Conservation (phyloP, 2,888 invertebrate species). For the Ichneumon xanthorius region DNA sequence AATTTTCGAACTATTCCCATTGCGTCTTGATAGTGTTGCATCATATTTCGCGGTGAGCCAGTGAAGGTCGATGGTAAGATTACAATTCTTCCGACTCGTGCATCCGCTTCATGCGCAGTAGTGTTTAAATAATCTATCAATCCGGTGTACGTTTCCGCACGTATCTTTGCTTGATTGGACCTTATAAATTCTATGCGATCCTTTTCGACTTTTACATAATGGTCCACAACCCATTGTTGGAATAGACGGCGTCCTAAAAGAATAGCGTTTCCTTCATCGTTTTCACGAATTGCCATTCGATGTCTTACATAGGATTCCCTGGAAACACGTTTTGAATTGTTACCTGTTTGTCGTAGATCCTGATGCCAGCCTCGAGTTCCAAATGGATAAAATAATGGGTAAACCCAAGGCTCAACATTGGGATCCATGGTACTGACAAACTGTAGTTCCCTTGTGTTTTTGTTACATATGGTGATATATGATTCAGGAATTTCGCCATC, state of each 20-base stretch:
- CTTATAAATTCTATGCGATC: conserved; percentile 7
- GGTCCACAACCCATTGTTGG: conserved; percentile 67
- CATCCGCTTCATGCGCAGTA: conserved; percentile 66
- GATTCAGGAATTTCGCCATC: too few relatives aligned
- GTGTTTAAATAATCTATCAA: conserved; percentile 74
- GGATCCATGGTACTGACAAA: too few relatives aligned
- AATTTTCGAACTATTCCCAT: conserved; percentile 83
- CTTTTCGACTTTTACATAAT: conserved; percentile 78
- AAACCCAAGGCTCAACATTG: too few relatives aligned
- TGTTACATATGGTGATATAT: too few relatives aligned
- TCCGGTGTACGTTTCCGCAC: conserved; percentile 69
- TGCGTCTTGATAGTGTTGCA: conserved; percentile 82
- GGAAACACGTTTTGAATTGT: too few relatives aligned
- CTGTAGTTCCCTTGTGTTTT: too few relatives aligned
- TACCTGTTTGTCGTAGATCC: too few relatives aligned
- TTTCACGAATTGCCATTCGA: too few relatives aligned
- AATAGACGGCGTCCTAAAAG: conserved; percentile 29
- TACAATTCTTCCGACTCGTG: conserved; percentile 75
- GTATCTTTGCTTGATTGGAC: conserved; percentile 62
- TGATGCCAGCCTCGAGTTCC: too few relatives aligned
- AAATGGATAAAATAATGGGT: too few relatives aligned
- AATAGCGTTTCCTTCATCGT: too few relatives aligned
- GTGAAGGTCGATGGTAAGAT: conserved; percentile 80
- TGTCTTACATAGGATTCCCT: too few relatives aligned
- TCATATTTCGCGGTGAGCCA: conserved; percentile 79